A percentile compares a stretch with the other conserved stretches of the same genome.
Conservation (phyloP, 2,113 vertebrate genomes). For the Mungos mungo region DNA sequence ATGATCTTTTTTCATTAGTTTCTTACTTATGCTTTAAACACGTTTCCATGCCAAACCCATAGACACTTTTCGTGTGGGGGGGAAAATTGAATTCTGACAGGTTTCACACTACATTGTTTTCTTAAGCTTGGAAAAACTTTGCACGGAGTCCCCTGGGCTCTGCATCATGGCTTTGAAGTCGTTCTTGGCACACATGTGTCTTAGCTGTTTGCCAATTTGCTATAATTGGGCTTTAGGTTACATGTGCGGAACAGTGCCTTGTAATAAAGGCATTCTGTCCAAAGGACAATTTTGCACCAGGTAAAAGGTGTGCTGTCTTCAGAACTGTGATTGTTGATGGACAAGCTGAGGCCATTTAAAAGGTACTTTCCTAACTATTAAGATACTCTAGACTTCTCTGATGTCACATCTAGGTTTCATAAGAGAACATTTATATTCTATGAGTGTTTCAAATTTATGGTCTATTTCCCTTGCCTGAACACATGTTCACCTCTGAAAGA, state of each 20-base stretch:
- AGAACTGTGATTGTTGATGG: not conserved
- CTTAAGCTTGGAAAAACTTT: constrained; percentile 67
- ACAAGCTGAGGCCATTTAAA: not conserved
- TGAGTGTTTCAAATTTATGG: not conserved
- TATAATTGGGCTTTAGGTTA: constrained; percentile 11
- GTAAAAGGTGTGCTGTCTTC: not conserved
- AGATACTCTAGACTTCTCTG: not conserved
- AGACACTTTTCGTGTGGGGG: constrained; percentile 4
- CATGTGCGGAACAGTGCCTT: not conserved
- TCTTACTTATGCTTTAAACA: constrained; percentile 68
- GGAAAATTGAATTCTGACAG: constrained; percentile 61
- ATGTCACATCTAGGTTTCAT: not conserved
- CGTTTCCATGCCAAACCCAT: constrained; percentile 41
- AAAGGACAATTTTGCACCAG: not conserved
- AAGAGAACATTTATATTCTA: not conserved
- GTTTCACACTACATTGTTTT: constrained; percentile 57
- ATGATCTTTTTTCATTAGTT: constrained; percentile 54
- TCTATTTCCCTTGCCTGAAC: not conserved
- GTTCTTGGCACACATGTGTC: not conserved
- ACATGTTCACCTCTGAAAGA: constrained; percentile 6
- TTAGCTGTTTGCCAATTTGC: constrained; percentile 34
- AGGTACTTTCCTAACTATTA: not conserved
- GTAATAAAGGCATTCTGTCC: not conserved
- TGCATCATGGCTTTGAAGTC: constrained; percentile 58
- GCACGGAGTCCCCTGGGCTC: constrained; percentile 40